These are phyloP conservation scores for Oedothorax gibbosus DNA, from an alignment of 1,140 invertebrate genomes.

Conservation along the genomic window DNA sequence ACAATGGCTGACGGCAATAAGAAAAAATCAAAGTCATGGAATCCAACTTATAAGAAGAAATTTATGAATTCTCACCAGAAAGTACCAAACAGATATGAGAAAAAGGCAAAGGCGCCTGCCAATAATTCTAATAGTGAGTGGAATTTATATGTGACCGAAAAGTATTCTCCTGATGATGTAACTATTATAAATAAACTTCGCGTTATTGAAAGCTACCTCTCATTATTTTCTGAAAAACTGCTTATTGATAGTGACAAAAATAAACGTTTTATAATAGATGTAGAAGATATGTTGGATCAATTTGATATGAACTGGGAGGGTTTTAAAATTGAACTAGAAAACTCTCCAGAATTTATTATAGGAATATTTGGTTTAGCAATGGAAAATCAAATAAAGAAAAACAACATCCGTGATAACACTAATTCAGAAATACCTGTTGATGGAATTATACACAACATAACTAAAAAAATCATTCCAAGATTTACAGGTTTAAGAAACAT, in stretches of 20 bases:
- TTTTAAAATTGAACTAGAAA: constrained; percentile 76
- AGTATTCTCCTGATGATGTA: constrained; percentile 71
- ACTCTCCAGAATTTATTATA: constrained; percentile 75
- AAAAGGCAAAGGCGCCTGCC: constrained; percentile 14
- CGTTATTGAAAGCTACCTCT: constrained; percentile 73
- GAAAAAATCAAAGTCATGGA: neutral
- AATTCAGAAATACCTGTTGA: neutral
- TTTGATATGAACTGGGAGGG: constrained; percentile 74
- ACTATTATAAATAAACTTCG: constrained; percentile 71
- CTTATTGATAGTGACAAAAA: constrained; percentile 74
- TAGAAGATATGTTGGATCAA: constrained; percentile 73
- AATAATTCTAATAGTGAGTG: constrained; percentile 73
- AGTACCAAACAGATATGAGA: neutral
- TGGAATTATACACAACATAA: neutral
- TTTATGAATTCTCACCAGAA: neutral
- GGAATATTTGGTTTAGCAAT: constrained; percentile 79
- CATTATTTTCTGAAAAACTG: constrained; percentile 71
- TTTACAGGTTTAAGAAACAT: constrained; percentile 79
- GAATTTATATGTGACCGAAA: constrained; percentile 77
- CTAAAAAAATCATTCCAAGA: constrained; percentile 72
- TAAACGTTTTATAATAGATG: constrained; percentile 75
- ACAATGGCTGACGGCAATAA: neutral
- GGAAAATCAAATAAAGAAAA: constrained; percentile 75
- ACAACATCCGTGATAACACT: constrained; percentile 62
- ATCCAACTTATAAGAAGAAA: constrained; percentile 4